Base-by-base conservation (phyloP, 1,140 invertebrate species). In the Eupristina koningsbergeri region DNA sequence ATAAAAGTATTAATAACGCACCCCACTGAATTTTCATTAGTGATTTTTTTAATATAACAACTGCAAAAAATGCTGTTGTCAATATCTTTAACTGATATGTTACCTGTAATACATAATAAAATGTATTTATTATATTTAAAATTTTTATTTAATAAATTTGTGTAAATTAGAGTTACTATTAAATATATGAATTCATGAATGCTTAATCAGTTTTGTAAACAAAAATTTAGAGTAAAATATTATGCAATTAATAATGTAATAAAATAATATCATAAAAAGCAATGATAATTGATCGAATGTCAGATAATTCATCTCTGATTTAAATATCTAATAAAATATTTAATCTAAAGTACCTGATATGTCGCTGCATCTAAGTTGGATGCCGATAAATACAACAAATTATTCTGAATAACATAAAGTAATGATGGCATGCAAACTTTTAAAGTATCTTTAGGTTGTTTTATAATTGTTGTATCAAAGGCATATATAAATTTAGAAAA, bases 11-110 rank as follows among this genome's bases (percentile, higher is more conserved):
- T 0, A 97, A 89, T 64, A 99, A 91, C 0, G 98, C 96, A 47
- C 95, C 90, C 98, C 98, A 99, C 89, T 99, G 98, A 73, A 96
- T 94, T 79, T 90, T 93, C 3, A 95, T 93, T 5, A 99, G 91
- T 85, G 94, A 94, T 86, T 95, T 95, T 75, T 96, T 94, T 63
- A 99, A 92, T 87, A 99, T 98, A 8, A 97, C 88, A 11, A 99
- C 97, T 74, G 98, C 98, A 91, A 99, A 99, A 88, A 99, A 94
- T 41, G 99, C 99, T 22, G 99, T 99, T 17, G 99, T 99, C 3
- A 99, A 93, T 87, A 99, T 98, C 93, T 99, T 99, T 71, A 99
- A 90, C 91, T 99, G 99, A 93, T 99, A 99, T 50, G 98, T 99
- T 1, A 99, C 97, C 97, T 98, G 89, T 85, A 93, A 19, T 9